Conservation (phyloP, 2,113 vertebrate species). For the Motacilla tschutschensis region DNA sequence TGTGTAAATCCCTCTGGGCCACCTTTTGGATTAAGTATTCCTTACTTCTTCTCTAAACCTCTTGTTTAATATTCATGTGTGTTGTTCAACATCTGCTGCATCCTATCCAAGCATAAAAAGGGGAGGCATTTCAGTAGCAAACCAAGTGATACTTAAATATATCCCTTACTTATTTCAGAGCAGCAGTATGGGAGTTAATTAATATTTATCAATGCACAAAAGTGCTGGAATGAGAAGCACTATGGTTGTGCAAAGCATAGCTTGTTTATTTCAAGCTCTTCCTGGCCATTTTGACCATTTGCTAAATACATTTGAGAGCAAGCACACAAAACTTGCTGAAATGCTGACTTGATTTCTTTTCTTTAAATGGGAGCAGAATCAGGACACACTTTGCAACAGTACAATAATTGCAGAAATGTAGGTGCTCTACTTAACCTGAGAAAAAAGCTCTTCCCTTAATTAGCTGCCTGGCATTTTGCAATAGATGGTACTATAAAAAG, state of each 20-base stretch:
- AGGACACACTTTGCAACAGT: neutral
- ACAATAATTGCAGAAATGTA: neutral
- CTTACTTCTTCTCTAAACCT: neutral
- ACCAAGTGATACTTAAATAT: neutral
- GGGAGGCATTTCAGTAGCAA: neutral
- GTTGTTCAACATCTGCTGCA: slow-evolving; percentile 1
- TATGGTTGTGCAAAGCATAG: neutral
- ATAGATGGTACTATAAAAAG: neutral
- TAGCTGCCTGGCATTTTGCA: slow-evolving; percentile 8
- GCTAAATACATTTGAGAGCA: neutral
- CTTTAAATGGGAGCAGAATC: neutral
- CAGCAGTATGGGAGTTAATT: neutral
- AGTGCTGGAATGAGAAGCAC: neutral
- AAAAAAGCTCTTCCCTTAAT: neutral
- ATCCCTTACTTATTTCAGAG: slow-evolving; percentile 1
- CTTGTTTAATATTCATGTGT: slow-evolving; percentile 40
- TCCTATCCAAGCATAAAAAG: neutral
- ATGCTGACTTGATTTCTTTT: neutral
- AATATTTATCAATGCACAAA: neutral
- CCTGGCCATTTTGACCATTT: neutral
- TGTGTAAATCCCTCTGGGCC: neutral
- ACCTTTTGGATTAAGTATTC: slow-evolving; percentile 28
- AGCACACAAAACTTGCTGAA: neutral
- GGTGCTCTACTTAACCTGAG: slow-evolving; percentile 6
- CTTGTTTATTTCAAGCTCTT: neutral